Conservation (phyloP, 2,888 invertebrate genomes). For the Hyalella azteca region DNA sequence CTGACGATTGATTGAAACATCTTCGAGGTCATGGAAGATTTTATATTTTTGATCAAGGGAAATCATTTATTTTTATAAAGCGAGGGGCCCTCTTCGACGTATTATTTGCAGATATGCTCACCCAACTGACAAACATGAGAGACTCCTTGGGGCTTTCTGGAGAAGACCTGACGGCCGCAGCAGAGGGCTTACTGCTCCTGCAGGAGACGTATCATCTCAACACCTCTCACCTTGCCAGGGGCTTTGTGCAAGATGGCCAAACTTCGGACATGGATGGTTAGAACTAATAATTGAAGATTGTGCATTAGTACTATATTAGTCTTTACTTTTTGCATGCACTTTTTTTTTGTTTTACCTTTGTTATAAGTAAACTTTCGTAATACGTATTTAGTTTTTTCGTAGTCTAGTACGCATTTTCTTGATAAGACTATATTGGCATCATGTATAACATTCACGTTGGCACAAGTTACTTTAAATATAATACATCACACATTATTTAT, state of each 20-base stretch:
- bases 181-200: not conserved
- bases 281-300: not conserved
- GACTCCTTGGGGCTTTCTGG: not conserved
- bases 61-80: too few species aligned
- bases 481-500: not conserved
- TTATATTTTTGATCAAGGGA: too few species aligned
- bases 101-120: too few species aligned
- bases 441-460: not conserved
- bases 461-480: not conserved
- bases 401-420: not conserved
- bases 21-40: too few species aligned
- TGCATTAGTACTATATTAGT: not conserved
- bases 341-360: too few species aligned
- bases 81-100: too few species aligned
- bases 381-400: too few species aligned
- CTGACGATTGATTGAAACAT: too few species aligned
- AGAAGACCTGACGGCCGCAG: not conserved
- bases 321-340: too few species aligned
- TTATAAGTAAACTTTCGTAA: too few species aligned
- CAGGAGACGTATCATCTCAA: slow-evolving; percentile 10
- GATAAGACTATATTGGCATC: not conserved
- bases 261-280: not conserved
- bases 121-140: too few species aligned
- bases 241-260: not conserved
- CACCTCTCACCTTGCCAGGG: not conserved